Base-by-base conservation (phyloP, 1,140 invertebrate species). In the Zaprionus africanus region DNA sequence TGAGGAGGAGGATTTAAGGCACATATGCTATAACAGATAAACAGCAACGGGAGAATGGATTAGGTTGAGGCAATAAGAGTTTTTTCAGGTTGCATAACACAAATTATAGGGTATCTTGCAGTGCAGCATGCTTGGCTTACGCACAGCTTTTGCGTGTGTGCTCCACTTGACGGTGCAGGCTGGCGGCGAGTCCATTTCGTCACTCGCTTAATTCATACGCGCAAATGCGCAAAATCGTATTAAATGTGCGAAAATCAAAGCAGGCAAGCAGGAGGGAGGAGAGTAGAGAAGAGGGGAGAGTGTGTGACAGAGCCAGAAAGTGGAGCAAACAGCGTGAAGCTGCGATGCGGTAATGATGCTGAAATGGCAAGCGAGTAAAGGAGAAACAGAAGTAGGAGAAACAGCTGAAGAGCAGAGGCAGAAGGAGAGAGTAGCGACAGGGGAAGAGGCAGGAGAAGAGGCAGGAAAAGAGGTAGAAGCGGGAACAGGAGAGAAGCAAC, bases 151-250 rank as follows among this genome's bases (percentile, higher is more conserved):
- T 51, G 46, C 19, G 76, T 74, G 62, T 78, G 67, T 84, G 82
- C 84, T 87, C 82, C 72, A 85, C 70, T 86, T 86, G 66, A 34
- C 31, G 31, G 36, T 38, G 43, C 51, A 58, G 41, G 12, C 62
- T 65, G 54, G 24, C 54, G 28, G 76, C 54, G 34, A 63, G 65
- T 63, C 81, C 78, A 84, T 88, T 88, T 88, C 84, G 81, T 88
- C 84, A 88, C 75, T 90, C 74, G 75, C 81, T 88, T 88, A 88
- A 90, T 88, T 90, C 78, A 71, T 90, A 81, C 84, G 84, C 84
- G 78, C 81, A 90, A 88, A 88, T 90, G 84, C 69, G 85, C 84
- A 84, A 79, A 88, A 84, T 84, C 85, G 75, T 85, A 90, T 88
- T 90, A 84, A 87, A 88, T 87, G 84, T 87, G 84, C 85, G 85